Conservation (phyloP, 30 jellyfish, hydroid and myxozoan species). For the Pseudorhiza aurosa region DNA sequence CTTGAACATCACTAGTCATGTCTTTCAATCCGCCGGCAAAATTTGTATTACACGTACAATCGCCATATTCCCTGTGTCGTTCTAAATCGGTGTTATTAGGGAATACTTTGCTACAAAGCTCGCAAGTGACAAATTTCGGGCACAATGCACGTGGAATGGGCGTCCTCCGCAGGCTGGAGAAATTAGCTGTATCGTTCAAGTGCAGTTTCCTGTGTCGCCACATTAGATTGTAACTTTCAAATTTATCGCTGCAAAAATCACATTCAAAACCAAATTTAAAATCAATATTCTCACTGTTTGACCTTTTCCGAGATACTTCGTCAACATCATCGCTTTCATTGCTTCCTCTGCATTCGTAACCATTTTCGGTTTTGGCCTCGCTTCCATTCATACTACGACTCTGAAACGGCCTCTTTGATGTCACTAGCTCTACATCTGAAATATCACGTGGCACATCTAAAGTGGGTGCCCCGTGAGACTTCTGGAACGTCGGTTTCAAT, state of each 20-base stretch:
- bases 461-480: not conserved
- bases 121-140: constrained; percentile 48
- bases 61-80: constrained; percentile 14
- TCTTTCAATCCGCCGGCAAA: not conserved
- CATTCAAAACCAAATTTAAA: constrained; percentile 68
- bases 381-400: too few relatives aligned
- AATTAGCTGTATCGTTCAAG: constrained; percentile 37
- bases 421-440: not conserved
- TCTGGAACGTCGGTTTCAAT: too few relatives aligned
- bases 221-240: constrained; percentile 53
- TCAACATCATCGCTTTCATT: not conserved
- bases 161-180: constrained; percentile 3
- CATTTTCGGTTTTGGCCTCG: too few relatives aligned
- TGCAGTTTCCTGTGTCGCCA: constrained; percentile 66
- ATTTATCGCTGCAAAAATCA: constrained; percentile 59
- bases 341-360: too few relatives aligned
- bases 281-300: not conserved
- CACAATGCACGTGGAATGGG: constrained; percentile 59
- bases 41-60: not conserved
- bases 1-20: not conserved
- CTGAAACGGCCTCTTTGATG: too few relatives aligned
- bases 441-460: not conserved
- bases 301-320: not conserved
- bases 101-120: constrained; percentile 35
- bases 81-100: constrained; percentile 34